Conservation (phyloP, 2,888 invertebrate genomes). For the Druceiella hillmani region DNA sequence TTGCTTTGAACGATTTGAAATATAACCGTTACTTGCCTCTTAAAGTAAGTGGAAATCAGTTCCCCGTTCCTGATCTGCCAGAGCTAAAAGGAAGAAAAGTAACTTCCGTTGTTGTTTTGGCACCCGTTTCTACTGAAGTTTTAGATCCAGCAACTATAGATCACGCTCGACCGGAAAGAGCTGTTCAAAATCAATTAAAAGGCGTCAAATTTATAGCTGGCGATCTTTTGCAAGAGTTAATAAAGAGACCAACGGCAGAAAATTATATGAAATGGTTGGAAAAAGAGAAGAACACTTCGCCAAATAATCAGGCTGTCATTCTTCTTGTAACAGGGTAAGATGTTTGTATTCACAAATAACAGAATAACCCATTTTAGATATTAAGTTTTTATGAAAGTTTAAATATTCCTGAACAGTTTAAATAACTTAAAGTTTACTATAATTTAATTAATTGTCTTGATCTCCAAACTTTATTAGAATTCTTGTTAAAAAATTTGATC, state of each 20-base stretch:
- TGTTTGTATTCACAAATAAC: neutral
- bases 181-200: slow-evolving; percentile 53
- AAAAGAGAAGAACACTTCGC: slow-evolving; percentile 66
- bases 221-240: slow-evolving; percentile 66
- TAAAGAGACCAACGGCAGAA: slow-evolving; percentile 68
- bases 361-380: slow-evolving; percentile 3
- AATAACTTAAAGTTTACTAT: slow-evolving; percentile 1
- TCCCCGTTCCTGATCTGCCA: slow-evolving; percentile 76
- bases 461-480: slow-evolving; percentile 3
- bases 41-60: slow-evolving; percentile 79
- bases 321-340: slow-evolving; percentile 76
- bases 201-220: slow-evolving; percentile 70
- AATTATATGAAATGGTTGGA: slow-evolving; percentile 79
- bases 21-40: slow-evolving; percentile 81
- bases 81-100: slow-evolving; percentile 69
- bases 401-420: neutral
- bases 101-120: slow-evolving; percentile 80
- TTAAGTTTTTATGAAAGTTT: too few species aligned
- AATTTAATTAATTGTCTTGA: neutral
- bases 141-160: slow-evolving; percentile 35
- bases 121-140: slow-evolving; percentile 71
- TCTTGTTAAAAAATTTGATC: slow-evolving; percentile 1
- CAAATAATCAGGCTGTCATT: slow-evolving; percentile 75
- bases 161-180: slow-evolving; percentile 50
- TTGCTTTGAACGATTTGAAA: slow-evolving; percentile 65